Evolutionary conservation across 2,113 vertebrate species (phyloP), one percentile per base, ranked within the genome.

Genomic region (Ahaetulla prasina): DNA sequence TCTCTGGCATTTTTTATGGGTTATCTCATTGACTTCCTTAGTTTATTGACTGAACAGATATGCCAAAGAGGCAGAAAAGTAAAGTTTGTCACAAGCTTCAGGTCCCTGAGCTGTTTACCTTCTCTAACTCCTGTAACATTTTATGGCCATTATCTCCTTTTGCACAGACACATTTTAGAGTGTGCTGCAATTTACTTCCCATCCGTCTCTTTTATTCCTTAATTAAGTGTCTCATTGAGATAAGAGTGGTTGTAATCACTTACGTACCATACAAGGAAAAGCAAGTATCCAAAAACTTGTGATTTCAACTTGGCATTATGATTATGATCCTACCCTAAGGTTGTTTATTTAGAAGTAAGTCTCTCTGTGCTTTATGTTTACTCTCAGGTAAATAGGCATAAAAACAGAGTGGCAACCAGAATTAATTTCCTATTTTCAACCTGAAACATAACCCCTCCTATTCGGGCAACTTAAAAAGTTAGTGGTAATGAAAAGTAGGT

Each of bases 161-260:
- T 52, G 20, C n/a, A 43, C 74, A 57, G 54, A 92, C 20, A 47
- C 60, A 85, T 16, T 89, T 89, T 89, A 57, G 52, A 92, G 68
- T 85, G 52, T 35, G 45, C n/a, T 39, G 74, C 88, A 89, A 63
- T 92, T 89, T 92, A 80, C 88, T 92, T 52, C 49, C 92, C 45
- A 89, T 85, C 53, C 47, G 5, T 47, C 80, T 89, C 87, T 89
- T 89, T 89, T 89, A 60, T 89, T 60, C 74, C 53, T 89, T 89
- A 85, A 89, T 92, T 89, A 92, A 92, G 92, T 85, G 74, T 92
- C 92, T 92, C 92, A 85, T 89, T 85, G 88, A 92, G 88, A 85
- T 92, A 92, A 92, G 92, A 89, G 88, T 85, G 68, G 68, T 35
- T 89, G 43, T 60, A 92, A 89, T 85, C 43, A 89, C 22, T 89